phyloP scores from a whole-genome alignment of 2,797 vertebrate species.

The Gorsachius magnificus region DNA sequence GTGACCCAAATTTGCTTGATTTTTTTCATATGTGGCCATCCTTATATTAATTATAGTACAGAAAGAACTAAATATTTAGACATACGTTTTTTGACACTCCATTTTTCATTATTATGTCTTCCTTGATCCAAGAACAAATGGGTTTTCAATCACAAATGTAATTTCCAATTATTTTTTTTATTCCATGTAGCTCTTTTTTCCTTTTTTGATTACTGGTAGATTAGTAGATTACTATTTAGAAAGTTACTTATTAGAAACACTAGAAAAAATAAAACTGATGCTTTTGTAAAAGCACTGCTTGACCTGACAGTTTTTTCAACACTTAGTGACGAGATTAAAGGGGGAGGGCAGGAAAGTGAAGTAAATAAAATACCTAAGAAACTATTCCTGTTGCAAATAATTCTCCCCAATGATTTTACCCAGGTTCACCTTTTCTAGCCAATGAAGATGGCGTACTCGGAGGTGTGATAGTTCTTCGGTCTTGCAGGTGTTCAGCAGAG shows the following conservation, averaged over 20 bases:
- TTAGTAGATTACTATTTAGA: background rate
- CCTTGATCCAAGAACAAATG: background rate
- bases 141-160: background rate
- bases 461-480: slow-evolving; percentile 94
- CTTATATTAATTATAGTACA: background rate
- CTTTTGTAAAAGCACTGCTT: background rate
- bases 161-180: background rate
- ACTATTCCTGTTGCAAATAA: background rate
- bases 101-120: background rate
- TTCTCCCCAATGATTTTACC: background rate
- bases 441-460: slow-evolving; percentile 95
- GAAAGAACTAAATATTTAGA: background rate
- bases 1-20: background rate
- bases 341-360: background rate
- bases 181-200: background rate
- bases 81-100: background rate
- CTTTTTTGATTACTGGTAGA: background rate
- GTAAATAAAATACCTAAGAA: background rate
- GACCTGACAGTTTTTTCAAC: background rate
- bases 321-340: background rate
- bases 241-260: background rate
- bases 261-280: background rate
- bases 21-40: background rate
- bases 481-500: slow-evolving; percentile 87
- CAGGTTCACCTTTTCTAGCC: slow-evolving; percentile 95